A percentile compares a stretch with the other conserved stretches of the same genome.
phyloP scores from a whole-genome alignment of 1,140 invertebrate species.

The Sycobia sp. region DNA sequence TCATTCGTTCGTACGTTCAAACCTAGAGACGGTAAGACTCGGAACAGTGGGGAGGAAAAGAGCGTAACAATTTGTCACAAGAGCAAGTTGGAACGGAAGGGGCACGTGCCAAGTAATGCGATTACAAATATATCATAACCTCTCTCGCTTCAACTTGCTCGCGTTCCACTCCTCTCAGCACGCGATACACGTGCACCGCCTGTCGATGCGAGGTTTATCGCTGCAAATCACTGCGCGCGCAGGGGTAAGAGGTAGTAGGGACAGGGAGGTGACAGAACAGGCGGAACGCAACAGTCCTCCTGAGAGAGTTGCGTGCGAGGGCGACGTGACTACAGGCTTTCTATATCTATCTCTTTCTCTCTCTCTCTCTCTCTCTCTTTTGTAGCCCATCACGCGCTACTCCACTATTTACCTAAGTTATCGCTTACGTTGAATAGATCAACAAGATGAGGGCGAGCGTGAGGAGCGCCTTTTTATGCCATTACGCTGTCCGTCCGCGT shows the following conservation, averaged over 20 bases:
- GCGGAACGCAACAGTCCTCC: too few species aligned
- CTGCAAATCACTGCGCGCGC: slow-evolving; percentile 49
- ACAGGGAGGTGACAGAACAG: too few species aligned
- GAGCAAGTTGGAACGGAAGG: slow-evolving; percentile 55
- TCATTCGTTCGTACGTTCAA: too few species aligned
- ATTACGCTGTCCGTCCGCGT: not conserved
- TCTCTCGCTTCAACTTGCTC: not conserved
- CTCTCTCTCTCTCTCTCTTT: too few species aligned
- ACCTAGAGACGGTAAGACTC: too few species aligned
- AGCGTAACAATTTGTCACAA: slow-evolving; percentile 53
- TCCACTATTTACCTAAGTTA: slow-evolving; percentile 24
- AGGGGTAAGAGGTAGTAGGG: not conserved
- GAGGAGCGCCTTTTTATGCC: not conserved
- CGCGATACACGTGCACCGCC: slow-evolving; percentile 56
- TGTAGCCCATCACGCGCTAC: too few species aligned
- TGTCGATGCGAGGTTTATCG: slow-evolving; percentile 54
- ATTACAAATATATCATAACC: slow-evolving; percentile 59
- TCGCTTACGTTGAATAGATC: slow-evolving; percentile 16
- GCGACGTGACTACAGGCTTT: slow-evolving; percentile 17
- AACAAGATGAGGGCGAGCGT: not conserved
- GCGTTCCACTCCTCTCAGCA: slow-evolving; percentile 35
- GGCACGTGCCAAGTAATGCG: slow-evolving; percentile 54
- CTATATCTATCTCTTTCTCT: too few species aligned
- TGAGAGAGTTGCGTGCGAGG: not conserved
- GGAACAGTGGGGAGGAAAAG: too few species aligned